Evolutionary conservation across 2,888 invertebrate genomes (phyloP), one percentile per base, ranked within the genome.

Genomic region (Eugnorisma glareosa): DNA sequence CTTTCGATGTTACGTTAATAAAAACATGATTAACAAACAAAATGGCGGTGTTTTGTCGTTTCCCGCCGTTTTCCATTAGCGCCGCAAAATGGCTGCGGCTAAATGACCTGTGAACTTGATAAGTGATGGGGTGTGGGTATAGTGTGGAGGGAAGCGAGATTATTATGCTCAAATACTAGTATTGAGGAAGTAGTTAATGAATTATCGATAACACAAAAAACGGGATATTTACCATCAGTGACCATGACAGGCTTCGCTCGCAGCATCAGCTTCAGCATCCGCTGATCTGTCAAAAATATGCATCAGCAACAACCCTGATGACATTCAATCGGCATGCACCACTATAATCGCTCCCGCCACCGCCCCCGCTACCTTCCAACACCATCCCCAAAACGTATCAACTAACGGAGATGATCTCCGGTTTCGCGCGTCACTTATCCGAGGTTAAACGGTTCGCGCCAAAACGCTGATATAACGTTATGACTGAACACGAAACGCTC

Each of bases 101-200:
- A 89, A 91, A 91, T 91, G 91, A 88, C 84, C 89, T 89, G 91
- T 94, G 93, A 93, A 92, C 89, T 81, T 89, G 94, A 94, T 94
- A 94, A 94, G 89, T 77, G 77, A 71, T 31, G 70, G 77, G 68
- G 63, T 77, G 75, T 1, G 78, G 13, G 7, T 7, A 77, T 72
- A 45, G 75, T 81, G 69, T 8, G 1, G 51, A 15, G 71, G 40
- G 61, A 6, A 78, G 88, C 86, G 84, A 64, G 59, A 4, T 75
- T 24, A 48, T 73, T 71, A 67, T n/a, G n/a, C 5, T 68, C 13
- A 31, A 63, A 51, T 63, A 73, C 31, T 61, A 24, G 4, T 51
- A 51, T 24, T 24, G 51, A 45, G 45, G 18, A 18, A 43, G 43
- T 40, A 40, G 40, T 40, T 11, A 40, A 40, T 40, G 11, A 40